Evolutionary conservation across 2,113 vertebrate genomes (phyloP).

Genomic region (Sitta europaea): DNA sequence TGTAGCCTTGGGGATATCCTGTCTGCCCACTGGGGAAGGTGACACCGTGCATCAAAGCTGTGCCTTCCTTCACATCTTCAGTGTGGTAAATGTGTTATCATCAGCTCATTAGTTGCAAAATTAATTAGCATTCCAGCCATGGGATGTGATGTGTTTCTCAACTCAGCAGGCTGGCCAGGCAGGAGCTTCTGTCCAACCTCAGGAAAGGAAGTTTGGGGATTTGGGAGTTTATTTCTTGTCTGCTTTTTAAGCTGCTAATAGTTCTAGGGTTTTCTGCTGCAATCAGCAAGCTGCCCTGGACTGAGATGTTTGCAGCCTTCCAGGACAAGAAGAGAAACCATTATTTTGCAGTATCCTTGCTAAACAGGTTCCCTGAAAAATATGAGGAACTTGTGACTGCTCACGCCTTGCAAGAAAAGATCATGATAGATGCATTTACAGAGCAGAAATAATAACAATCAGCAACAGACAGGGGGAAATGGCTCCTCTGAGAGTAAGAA

Average conservation of each 20-base stretch:
- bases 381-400: background rate
- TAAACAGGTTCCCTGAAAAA: slow-evolving; percentile 1
- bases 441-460: background rate
- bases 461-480: background rate
- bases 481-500: background rate
- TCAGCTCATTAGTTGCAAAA: slow-evolving; percentile 5
- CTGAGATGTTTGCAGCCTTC: background rate
- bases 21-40: background rate
- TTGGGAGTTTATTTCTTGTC: background rate
- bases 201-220: background rate
- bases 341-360: background rate
- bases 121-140: background rate
- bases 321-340: background rate
- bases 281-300: background rate
- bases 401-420: background rate
- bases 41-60: background rate
- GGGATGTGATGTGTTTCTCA: background rate
- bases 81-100: background rate
- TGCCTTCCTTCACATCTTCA: background rate
- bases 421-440: background rate
- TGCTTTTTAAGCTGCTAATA: background rate
- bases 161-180: background rate
- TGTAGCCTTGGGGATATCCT: background rate
- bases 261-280: background rate
- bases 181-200: background rate